These are phyloP conservation scores for Ceratoteleas bidentatus DNA, from an alignment of 1,140 invertebrate genomes.

Conservation along the genomic window DNA sequence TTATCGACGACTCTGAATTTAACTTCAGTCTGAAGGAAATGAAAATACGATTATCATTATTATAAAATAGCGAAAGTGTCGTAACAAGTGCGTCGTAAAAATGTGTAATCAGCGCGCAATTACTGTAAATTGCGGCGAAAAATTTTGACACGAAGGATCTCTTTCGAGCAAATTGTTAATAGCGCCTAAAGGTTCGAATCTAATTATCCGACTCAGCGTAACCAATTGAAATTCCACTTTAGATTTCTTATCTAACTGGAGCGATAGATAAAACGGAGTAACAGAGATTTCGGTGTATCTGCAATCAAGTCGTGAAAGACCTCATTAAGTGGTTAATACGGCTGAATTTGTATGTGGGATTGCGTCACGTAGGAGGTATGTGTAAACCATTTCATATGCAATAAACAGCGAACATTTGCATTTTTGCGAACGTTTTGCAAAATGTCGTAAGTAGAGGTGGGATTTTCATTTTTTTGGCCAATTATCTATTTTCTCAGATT, in stretches of 20 bases:
- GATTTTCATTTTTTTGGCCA: no score
- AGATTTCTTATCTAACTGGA: conserved; percentile 12
- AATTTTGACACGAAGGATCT: no score
- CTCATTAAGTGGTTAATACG: conserved; percentile 23
- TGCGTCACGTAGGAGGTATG: conserved; percentile 19
- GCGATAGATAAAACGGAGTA: conserved; percentile 12
- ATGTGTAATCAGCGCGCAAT: no score
- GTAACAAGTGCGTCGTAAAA: not conserved
- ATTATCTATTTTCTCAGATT: no score
- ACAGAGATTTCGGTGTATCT: conserved; percentile 21
- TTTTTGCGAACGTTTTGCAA: not conserved
- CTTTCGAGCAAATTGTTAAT: no score
- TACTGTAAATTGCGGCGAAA: no score
- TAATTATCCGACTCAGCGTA: not conserved
- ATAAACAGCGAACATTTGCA: conserved; percentile 4
- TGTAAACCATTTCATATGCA: conserved; percentile 3
- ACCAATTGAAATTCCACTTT: conserved; percentile 1
- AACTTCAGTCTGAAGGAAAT: conserved; percentile 68
- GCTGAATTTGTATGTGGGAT: conserved; percentile 18
- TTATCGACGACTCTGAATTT: conserved; percentile 71
- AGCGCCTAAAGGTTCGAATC: not conserved
- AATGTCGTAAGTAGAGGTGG: no score
- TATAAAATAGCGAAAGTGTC: not conserved
- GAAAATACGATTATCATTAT: not conserved
- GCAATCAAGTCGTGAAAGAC: conserved; percentile 21